Percentiles rank a stretch among this genome's conserved stretches.
Evolutionary conservation across 2,888 invertebrate species (phyloP).

Genomic region (Eugnorisma glareosa): DNA sequence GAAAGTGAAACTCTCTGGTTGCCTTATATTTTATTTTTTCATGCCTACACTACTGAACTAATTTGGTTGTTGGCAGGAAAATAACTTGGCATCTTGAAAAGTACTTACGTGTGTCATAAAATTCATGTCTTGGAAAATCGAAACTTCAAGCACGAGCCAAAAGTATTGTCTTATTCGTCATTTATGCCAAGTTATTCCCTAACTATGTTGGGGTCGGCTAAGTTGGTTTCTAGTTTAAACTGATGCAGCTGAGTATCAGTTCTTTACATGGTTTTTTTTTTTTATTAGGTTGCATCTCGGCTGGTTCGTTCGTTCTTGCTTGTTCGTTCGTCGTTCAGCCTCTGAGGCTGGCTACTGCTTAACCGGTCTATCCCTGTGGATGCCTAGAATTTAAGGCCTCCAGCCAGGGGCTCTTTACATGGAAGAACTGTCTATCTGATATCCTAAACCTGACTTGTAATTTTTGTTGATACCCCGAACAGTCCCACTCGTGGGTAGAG

Average conservation of each 20-base stretch:
- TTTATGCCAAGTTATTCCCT: background rate
- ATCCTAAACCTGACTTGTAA: background rate
- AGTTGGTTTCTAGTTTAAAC: background rate
- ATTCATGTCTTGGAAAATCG: slow-evolving; percentile 1
- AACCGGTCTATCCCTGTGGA: too few relatives aligned
- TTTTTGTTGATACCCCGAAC: too few relatives aligned
- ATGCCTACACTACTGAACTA: background rate
- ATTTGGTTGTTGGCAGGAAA: slow-evolving; percentile 26
- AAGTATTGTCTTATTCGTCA: background rate
- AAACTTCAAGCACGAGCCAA: slow-evolving; percentile 17
- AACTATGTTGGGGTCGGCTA: background rate
- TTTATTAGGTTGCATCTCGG: too few relatives aligned
- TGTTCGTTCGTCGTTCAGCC: too few relatives aligned
- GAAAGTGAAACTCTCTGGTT: background rate
- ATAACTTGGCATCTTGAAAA: slow-evolving; percentile 39
- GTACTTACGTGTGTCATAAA: slow-evolving; percentile 17
- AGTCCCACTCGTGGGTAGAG: too few relatives aligned
- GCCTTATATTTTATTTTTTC: background rate
- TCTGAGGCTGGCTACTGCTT: too few relatives aligned
- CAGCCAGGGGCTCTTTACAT: too few relatives aligned
- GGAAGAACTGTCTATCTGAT: background rate
- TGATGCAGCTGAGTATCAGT: background rate
- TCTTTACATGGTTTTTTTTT: background rate
- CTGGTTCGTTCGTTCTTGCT: too few relatives aligned
- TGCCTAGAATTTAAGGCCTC: too few relatives aligned